Percentiles rank a stretch among this genome's conserved stretches.
Conservation (phyloP, 2,888 invertebrate species). For the Andrena bicolor region DNA sequence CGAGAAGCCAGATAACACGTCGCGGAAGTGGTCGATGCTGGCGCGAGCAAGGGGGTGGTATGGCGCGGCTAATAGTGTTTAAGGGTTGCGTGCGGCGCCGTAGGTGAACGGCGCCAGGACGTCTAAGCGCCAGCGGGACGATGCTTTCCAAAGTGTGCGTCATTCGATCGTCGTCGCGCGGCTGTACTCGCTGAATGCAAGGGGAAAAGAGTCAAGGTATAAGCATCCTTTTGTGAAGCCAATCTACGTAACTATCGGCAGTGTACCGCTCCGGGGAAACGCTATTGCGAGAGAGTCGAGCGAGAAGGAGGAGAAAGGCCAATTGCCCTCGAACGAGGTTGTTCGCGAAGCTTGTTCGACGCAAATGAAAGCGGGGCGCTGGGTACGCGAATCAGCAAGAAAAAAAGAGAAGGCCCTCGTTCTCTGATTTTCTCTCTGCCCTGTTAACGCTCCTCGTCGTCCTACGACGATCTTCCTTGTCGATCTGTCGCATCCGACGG, state of each 20-base stretch:
- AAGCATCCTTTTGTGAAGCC: constrained; percentile 52
- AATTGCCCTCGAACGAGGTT: constrained; percentile 62
- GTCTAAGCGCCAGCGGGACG: constrained; percentile 79
- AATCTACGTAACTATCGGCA: constrained; percentile 56
- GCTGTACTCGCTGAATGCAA: background rate
- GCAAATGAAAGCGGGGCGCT: constrained; percentile 48
- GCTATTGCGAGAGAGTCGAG: constrained; percentile 28
- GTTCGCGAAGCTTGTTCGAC: constrained; percentile 58
- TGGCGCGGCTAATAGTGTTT: constrained; percentile 76
- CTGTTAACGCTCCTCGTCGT: background rate
- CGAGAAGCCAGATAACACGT: constrained; percentile 62
- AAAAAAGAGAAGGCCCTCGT: constrained; percentile 38
- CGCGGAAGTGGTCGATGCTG: constrained; percentile 52
- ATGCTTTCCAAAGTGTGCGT: constrained; percentile 70
- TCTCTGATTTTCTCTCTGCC: constrained; percentile 29
- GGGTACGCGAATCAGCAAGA: constrained; percentile 5
- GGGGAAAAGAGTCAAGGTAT: constrained; percentile 29
- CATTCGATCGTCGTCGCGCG: constrained; percentile 45
- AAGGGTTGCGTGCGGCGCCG: constrained; percentile 84
- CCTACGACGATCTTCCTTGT: constrained; percentile 3
- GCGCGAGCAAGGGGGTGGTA: constrained; percentile 34
- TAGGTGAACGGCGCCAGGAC: constrained; percentile 81
- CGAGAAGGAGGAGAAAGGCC: constrained; percentile 53
- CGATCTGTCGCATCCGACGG: constrained; percentile 11
- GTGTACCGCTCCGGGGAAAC: constrained; percentile 39